Base-by-base conservation (phyloP, 2,797 vertebrate species). In the Xenops minutus region DNA sequence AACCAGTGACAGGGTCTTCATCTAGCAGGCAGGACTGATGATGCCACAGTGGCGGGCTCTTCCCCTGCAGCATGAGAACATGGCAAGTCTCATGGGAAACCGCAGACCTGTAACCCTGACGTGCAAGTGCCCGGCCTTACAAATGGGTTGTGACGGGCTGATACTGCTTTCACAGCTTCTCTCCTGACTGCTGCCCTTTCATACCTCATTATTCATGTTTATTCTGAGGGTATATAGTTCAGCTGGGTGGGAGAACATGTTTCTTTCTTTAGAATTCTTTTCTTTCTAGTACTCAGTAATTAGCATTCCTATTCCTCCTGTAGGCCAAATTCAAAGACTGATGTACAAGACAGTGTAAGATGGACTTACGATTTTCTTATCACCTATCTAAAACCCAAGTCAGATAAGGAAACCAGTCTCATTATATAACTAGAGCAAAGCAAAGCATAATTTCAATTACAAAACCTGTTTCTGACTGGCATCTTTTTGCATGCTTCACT, bases 141-240 rank as follows among this genome's bases (percentile, higher is more conserved):
- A 0, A 67, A 92, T 6, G 68, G 75, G 32, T 62, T 94, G 58
- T 49, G 88, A 92, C 0, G 11, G 58, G 80, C 63, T 76, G 75
- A 90, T 55, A 85, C 71, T 78, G 41, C 78, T 68, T 68, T 75
- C 85, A 61, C 69, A 64, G 79, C 51, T 64, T 66, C 88, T 55
- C 62, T 82, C 81, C 84, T 81, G 75, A 91, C 94, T 94, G 92
- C 85, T 92, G 80, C 41, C 24, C 67, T 82, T 72, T 94, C 83
- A 11, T 39, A 94, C 91, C 49, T 96, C 89, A 92, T 96, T 72
- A 94, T 41, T 96, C 95, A 93, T 85, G 27, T 76, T 90, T 95
- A 78, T 88, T 94, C 77, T 66, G 78, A 94, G 76, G 76, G 58
- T 68, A 67, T 39, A n/a, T 22, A 9, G 80, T 79, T 85, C 56